Conservation (phyloP, 2,888 invertebrate genomes). For the Hyppa rectilinea region DNA sequence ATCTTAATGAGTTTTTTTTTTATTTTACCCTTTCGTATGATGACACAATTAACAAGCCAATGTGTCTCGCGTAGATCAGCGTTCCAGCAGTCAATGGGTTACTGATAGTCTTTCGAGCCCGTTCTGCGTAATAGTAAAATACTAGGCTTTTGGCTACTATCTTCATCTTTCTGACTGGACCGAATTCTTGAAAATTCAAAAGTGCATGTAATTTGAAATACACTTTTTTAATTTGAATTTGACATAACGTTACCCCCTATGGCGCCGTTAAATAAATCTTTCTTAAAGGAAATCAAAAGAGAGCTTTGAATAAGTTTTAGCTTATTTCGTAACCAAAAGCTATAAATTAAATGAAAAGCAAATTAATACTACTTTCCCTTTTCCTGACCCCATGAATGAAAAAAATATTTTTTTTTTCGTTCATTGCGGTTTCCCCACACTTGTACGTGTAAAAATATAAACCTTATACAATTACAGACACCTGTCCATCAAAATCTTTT, state of each 20-base stretch:
- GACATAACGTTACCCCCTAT: too few relatives aligned
- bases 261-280: neutral
- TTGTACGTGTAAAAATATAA: neutral
- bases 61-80: too few relatives aligned
- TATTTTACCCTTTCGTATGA: too few relatives aligned
- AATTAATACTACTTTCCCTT: neutral
- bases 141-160: too few relatives aligned
- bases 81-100: too few relatives aligned
- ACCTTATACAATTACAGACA: neutral
- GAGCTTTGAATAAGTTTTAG: neutral
- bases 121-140: too few relatives aligned
- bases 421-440: neutral
- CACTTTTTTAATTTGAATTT: too few relatives aligned
- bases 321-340: neutral
- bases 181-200: too few relatives aligned
- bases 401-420: neutral
- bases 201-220: too few relatives aligned
- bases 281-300: neutral
- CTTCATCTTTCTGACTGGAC: too few relatives aligned
- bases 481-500: conserved; percentile 29
- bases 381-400: neutral
- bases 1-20: neutral
- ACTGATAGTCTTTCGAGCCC: too few relatives aligned
- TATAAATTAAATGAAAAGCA: neutral
- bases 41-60: too few relatives aligned